These are phyloP conservation scores for Caenorhabditis wallacei DNA, from an alignment of 2,888 invertebrate species.

Conservation along the genomic window DNA sequence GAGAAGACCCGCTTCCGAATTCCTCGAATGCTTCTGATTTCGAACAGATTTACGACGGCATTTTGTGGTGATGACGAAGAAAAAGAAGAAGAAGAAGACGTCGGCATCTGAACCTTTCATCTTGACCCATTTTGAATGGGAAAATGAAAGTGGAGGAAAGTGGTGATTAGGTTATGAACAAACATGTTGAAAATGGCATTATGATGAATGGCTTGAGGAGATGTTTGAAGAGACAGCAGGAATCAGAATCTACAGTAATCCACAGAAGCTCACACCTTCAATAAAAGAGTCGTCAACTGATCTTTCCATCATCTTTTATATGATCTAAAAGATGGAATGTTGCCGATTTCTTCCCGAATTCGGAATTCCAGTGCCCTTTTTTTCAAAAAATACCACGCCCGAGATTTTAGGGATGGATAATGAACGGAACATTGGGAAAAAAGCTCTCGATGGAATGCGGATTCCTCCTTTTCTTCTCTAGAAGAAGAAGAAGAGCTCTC, in stretches of 20 bases:
- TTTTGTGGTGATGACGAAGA: neutral
- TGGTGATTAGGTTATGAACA: conserved; percentile 37
- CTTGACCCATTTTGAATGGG: conserved; percentile 49
- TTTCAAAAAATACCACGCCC: conserved; percentile 33
- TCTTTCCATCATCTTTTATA: conserved; percentile 30
- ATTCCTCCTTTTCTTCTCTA: conserved; percentile 4
- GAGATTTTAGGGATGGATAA: conserved; percentile 22
- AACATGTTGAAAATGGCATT: conserved; percentile 9
- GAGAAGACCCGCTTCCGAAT: conserved; percentile 42
- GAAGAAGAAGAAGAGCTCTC: neutral
- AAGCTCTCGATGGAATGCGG: conserved; percentile 45
- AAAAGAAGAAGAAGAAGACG: no score
- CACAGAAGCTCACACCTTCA: no score
- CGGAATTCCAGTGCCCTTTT: conserved; percentile 19
- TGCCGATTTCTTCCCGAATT: conserved; percentile 27
- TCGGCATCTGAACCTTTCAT: conserved; percentile 59
- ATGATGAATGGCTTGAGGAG: neutral
- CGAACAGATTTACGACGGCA: conserved; percentile 29
- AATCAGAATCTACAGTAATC: neutral
- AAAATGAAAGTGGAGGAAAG: conserved; percentile 22
- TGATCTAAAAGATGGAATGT: conserved; percentile 17
- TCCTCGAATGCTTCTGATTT: conserved; percentile 55
- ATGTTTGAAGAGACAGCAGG: neutral
- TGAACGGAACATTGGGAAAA: neutral
- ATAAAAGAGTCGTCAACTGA: neutral